Percentiles rank a stretch among this genome's conserved stretches.
These are phyloP conservation scores for Delichon dasypus DNA, from an alignment of 2,797 vertebrate species.

Conservation along the genomic window DNA sequence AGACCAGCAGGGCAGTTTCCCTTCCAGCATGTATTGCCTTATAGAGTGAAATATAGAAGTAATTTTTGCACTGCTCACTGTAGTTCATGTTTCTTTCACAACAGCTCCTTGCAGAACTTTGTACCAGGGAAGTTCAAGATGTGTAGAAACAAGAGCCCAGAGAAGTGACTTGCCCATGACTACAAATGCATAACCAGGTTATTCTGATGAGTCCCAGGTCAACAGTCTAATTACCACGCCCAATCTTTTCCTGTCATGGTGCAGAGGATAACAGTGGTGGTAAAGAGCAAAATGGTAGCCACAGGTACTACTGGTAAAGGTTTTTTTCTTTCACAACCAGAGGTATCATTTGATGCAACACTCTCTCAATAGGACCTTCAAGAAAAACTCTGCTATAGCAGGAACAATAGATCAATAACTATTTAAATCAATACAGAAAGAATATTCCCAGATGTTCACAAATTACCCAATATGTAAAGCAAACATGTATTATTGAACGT, in stretches of 20 bases:
- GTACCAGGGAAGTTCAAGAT: not conserved
- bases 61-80: not conserved
- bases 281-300: slow-evolving; percentile 4
- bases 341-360: not conserved
- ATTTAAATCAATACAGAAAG: not conserved
- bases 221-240: slow-evolving; percentile 34
- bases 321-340: not conserved
- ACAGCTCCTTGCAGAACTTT: not conserved
- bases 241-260: slow-evolving; percentile 24
- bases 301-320: not conserved
- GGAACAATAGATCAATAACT: not conserved
- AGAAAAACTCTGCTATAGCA: not conserved
- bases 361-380: not conserved
- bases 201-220: slow-evolving; percentile 15
- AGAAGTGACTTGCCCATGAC: not conserved
- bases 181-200: slow-evolving; percentile 1
- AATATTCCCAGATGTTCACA: not conserved
- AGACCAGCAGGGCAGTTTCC: not conserved
- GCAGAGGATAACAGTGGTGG: not conserved
- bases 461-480: not conserved
- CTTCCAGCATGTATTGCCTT: not conserved
- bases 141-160: not conserved
- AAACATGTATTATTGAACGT: not conserved
- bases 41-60: not conserved
- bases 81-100: not conserved